Evolutionary conservation across 2,888 invertebrate genomes (phyloP), one percentile per base, ranked within the genome.

Genomic region (Trimorus sp.): DNA sequence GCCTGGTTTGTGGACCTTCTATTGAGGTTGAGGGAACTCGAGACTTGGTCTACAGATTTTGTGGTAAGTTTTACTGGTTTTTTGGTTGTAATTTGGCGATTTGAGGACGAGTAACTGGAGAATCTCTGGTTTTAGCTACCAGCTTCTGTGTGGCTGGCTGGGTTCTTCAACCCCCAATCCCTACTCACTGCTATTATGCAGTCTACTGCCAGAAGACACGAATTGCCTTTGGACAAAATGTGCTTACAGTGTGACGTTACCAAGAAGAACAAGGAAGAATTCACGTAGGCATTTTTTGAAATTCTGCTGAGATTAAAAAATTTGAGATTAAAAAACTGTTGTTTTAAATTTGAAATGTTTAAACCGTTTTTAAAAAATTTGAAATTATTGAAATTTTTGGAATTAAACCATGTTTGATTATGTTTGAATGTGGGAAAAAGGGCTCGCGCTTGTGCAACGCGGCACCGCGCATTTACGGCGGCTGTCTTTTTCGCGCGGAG

Each of bases 131-230:
- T 38, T 7, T 15, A 95, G 93, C 93, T 98, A 85, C 98, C 98
- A 0, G 93, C 97, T 0, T 95, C 97, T 0, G 96, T 98, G 11
- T 99, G 98, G 98, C 93, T 98, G 69, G 97, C 96, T 11, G 98
- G 98, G 7, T 98, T 99, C 92, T 98, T 98, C 93, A 98, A 98
- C 92, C 98, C 98, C 0, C 98, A 98, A 92, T 98, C 98, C 9
- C 98, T 99, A 92, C 93, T 99, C 42, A 98, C 98, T 0, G 98
- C 98, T 48, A 98, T 98, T 89, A 98, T 98, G 98, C 98, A 99
- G 92, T 98, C 97, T 92, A 98, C 98, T 69, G 98, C 98, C 0
- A 94, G 98, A 59, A 98, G 96, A 92, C 98, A 98, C 91, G 98
- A 98, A 92, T 97, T 98, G 96, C 98, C 98, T 0, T 93, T 98